These are phyloP conservation scores for Synanthedon myopaeformis DNA, from an alignment of 2,888 invertebrate species.

Conservation along the genomic window DNA sequence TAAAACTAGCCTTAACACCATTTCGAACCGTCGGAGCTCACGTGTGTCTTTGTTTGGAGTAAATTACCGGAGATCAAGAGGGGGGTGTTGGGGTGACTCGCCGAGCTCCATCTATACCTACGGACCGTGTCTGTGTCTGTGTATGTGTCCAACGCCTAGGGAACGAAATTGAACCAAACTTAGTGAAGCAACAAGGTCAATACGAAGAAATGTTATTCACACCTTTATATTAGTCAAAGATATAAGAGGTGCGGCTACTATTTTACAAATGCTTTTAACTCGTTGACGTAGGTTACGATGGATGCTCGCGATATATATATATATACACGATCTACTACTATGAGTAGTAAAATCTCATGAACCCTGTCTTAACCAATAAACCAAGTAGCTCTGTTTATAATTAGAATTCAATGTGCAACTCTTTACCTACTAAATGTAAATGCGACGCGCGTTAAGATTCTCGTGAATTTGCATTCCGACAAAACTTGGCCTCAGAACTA, in stretches of 20 bases:
- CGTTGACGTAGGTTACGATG: too few species aligned
- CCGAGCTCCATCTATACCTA: conserved; percentile 4
- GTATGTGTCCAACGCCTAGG: not conserved
- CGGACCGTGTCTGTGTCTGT: conserved; percentile 9
- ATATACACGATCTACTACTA: too few species aligned
- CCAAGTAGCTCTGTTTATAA: not conserved
- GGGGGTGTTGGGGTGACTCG: not conserved
- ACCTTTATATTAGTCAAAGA: too few species aligned
- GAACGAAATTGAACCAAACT: not conserved
- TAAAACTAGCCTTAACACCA: conserved; percentile 16
- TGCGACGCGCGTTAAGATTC: not conserved
- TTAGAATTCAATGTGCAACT: not conserved
- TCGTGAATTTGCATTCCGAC: not conserved
- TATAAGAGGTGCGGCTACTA: too few species aligned
- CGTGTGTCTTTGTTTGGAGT: conserved; percentile 32
- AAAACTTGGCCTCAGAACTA: not conserved
- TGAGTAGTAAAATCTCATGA: too few species aligned
- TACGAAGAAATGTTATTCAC: too few species aligned
- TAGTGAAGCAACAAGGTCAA: too few species aligned
- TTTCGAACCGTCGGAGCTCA: conserved; percentile 19
- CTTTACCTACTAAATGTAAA: not conserved
- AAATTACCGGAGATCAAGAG: conserved; percentile 16
- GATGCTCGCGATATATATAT: too few species aligned
- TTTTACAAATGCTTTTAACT: too few species aligned
- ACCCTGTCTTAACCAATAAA: too few species aligned